Base-by-base conservation (phyloP, 2,888 invertebrate genomes). In the Volucella zonaria region DNA sequence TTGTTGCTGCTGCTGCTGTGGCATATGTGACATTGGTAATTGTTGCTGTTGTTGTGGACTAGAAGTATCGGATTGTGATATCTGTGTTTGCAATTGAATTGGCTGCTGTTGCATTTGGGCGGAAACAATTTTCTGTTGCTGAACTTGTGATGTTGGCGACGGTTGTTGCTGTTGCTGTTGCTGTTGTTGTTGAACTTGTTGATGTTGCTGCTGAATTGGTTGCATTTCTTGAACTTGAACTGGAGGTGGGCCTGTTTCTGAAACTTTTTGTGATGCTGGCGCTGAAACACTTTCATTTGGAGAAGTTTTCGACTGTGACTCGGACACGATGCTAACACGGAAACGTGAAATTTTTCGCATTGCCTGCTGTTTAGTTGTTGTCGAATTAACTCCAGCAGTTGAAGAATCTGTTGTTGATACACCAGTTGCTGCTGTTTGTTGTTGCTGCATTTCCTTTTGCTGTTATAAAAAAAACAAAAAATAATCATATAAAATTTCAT, bases 391-490 rank as follows among this genome's bases (percentile, higher is more conserved):
- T 11, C 61, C 11, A 54, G 73, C 40, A 61, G 15, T 10, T 40
- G 52, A 49, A 38, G 62, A 8, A 51, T 71, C 73, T 51, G 51
- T 23, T 10, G 51, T 76, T n/a, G 82, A 67, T 18, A 58, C 45
- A 54, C 52, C 42, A 0, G 9, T 9, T 8, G 52, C 54, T 31
- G 85, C 31, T 78, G 45, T 66, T 83, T 88, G 85, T 15, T 87
- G 87, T 74, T 87, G 88, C 23, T 87, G 88, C 43, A 76, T 14
- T 12, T 83, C 87, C n/a, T 75, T 87, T 45, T 81, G 87, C 70
- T 87, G 87, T 47, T n/a, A 82, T 67, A 12, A 45, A 47, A 14
- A 54, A 15, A 31, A 3, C 38, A 2, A 31, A 31, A 49, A 2
- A 3, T 42, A 51, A 38, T 14, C 14, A 43, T 45, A 56, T 43